A percentile compares a stretch with the other conserved stretches of the same genome.
Conservation (phyloP, 2,113 vertebrate species). For the Leuciscus idus region DNA sequence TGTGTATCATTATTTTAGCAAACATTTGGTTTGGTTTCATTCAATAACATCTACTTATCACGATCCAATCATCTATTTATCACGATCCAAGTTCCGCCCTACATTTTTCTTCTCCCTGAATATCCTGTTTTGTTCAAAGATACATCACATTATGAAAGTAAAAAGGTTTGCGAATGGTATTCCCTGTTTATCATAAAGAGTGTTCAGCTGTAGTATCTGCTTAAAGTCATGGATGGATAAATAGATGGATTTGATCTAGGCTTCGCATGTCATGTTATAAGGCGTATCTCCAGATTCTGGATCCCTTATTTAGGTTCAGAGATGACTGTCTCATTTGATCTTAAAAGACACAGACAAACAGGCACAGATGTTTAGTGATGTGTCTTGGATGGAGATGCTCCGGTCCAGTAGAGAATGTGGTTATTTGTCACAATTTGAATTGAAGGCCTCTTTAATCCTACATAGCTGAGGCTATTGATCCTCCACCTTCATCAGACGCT, state of each 20-base stretch:
- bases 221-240: background rate
- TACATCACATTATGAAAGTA: background rate
- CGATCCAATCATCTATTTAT: background rate
- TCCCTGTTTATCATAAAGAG: too few species aligned
- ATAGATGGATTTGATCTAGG: background rate
- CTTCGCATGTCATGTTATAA: background rate
- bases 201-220: background rate
- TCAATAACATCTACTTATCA: background rate
- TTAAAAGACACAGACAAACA: background rate
- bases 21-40: background rate
- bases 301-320: background rate
- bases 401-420: background rate
- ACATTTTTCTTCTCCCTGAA: too few species aligned
- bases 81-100: background rate
- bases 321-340: background rate
- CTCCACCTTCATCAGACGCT: constrained; percentile 47
- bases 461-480: background rate
- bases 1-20: background rate
- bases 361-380: background rate
- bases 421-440: background rate
- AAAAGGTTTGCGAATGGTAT: background rate
- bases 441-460: background rate
- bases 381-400: background rate
- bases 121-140: background rate
- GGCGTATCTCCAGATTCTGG: background rate